Conservation (phyloP, 2,113 vertebrate genomes). For the Scortum barcoo region DNA sequence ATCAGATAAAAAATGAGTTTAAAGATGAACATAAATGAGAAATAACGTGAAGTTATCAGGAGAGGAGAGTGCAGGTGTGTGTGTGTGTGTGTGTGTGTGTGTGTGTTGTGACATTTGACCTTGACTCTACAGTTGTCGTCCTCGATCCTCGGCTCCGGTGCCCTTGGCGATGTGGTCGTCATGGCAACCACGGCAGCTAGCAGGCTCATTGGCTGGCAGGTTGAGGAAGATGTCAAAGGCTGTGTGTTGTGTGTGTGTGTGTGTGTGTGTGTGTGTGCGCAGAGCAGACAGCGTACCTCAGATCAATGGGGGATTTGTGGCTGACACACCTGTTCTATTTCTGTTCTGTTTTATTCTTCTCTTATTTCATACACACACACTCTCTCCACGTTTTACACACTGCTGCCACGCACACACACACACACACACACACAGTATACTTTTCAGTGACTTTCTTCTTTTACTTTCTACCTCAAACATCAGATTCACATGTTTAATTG, state of each 20-base stretch:
- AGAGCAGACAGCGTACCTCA: constrained; percentile 20
- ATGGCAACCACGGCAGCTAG: constrained; percentile 50
- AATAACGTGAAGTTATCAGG: not conserved
- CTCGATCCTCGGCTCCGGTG: constrained; percentile 38
- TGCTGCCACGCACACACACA: not conserved
- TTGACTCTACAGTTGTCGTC: constrained; percentile 51
- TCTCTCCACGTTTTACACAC: not conserved
- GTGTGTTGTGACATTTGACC: constrained; percentile 50
- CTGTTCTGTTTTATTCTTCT: constrained; percentile 8
- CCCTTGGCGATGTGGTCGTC: constrained; percentile 51
- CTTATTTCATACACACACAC: not conserved
- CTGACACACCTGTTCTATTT: constrained; percentile 67
- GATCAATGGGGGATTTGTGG: constrained; percentile 40
- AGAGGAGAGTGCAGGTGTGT: constrained; percentile 19
- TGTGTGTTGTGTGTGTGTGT: constrained; percentile 9
- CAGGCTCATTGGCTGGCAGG: constrained; percentile 59
- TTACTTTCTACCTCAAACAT: not conserved
- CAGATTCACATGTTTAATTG: not conserved
- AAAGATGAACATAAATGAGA: not conserved
- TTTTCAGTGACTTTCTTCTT: not conserved
- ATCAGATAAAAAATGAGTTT: not conserved
- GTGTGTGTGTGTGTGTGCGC: not conserved
- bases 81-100: constrained; percentile 21
- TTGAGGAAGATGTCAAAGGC: constrained; percentile 22
- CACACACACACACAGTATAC: not conserved